These are phyloP conservation scores for Cataglyphis albicans DNA, from an alignment of 2,888 invertebrate genomes.

Conservation along the genomic window DNA sequence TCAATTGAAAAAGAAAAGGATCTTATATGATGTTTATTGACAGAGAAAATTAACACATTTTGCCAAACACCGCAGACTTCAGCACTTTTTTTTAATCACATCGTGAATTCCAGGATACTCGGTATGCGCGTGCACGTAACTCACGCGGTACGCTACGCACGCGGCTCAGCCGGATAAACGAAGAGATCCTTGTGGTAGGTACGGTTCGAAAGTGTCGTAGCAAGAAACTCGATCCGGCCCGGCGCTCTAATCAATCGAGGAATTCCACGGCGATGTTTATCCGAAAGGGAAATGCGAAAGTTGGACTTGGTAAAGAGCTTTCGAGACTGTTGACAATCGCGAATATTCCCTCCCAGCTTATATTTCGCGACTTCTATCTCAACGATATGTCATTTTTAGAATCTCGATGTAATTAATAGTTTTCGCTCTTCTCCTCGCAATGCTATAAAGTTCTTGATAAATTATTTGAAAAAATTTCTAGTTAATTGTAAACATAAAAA, in stretches of 20 bases:
- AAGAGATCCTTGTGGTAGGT: conserved; percentile 77
- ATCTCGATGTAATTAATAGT: neutral
- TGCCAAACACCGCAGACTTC: neutral
- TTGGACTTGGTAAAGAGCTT: conserved; percentile 66
- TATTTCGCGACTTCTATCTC: neutral
- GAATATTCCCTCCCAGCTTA: neutral
- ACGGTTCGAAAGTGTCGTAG: conserved; percentile 72
- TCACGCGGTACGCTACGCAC: conserved; percentile 56
- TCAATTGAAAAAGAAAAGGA: neutral
- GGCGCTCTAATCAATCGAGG: conserved; percentile 74
- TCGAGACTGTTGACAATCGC: conserved; percentile 12
- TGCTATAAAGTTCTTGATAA: neutral
- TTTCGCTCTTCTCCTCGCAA: neutral
- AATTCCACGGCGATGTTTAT: conserved; percentile 71
- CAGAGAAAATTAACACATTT: conserved; percentile 8
- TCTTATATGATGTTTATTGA: neutral
- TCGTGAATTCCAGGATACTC: conserved; percentile 22
- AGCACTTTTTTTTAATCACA: neutral
- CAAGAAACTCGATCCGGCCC: conserved; percentile 74
- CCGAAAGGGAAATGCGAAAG: conserved; percentile 71
- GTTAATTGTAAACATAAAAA: neutral
- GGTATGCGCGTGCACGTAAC: conserved; percentile 43
- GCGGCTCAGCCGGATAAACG: conserved; percentile 69
- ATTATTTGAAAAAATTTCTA: neutral
- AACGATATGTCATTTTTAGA: neutral